phyloP scores from a whole-genome alignment of 2,888 invertebrate species.

The Sinodicranocentrus sp. region DNA sequence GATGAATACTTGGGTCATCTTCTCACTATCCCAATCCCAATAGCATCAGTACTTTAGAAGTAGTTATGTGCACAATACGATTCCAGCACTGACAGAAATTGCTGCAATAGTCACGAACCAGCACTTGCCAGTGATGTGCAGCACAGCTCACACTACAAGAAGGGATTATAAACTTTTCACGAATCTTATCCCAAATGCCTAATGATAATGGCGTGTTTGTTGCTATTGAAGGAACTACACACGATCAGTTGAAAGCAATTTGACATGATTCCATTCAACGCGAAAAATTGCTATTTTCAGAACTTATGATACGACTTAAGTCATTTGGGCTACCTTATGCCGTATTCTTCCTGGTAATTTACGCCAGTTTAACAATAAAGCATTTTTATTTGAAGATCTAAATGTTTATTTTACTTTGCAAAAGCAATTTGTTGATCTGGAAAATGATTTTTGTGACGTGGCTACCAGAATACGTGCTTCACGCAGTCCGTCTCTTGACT shows the following conservation, averaged over 20 bases:
- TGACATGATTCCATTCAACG: conserved; percentile 27
- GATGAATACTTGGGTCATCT: background rate
- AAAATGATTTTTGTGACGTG: too few relatives aligned
- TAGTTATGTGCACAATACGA: conserved; percentile 16
- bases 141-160: conserved; percentile 44
- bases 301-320: too few relatives aligned
- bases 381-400: conserved; percentile 17
- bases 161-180: conserved; percentile 62
- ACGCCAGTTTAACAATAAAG: background rate
- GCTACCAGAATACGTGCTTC: too few relatives aligned
- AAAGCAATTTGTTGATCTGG: too few relatives aligned
- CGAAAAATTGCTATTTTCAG: conserved; percentile 29
- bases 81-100: conserved; percentile 43
- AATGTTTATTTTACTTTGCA: too few relatives aligned
- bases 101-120: conserved; percentile 54
- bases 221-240: conserved; percentile 41
- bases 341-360: conserved; percentile 33
- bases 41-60: background rate
- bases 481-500: too few relatives aligned
- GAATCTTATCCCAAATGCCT: conserved; percentile 38
- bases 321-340: background rate
- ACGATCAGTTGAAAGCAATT: conserved; percentile 20
- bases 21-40: too few relatives aligned
- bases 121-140: conserved; percentile 27
- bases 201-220: conserved; percentile 30